Conservation (phyloP, 2,113 vertebrate genomes). For the Hippocampus abdominalis region DNA sequence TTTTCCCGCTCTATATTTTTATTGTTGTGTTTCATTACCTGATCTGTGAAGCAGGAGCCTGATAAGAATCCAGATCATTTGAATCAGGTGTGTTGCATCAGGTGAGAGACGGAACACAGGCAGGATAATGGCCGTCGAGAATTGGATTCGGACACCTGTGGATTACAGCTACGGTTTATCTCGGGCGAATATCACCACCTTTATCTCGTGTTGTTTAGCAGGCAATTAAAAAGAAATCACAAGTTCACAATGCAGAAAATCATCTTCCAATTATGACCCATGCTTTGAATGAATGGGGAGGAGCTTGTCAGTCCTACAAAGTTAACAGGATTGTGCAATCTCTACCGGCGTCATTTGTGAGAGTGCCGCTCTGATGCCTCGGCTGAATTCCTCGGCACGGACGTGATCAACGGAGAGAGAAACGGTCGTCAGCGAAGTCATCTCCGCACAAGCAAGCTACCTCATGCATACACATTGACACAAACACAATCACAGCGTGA, state of each 20-base stretch:
- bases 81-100: no score
- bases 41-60: no score
- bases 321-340: conserved; percentile 38
- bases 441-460: conserved; percentile 39
- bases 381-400: conserved; percentile 49
- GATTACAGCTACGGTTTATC: neutral
- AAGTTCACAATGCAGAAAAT: conserved; percentile 5
- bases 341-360: conserved; percentile 30
- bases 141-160: no score
- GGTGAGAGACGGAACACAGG: no score
- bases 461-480: conserved; percentile 54
- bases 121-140: no score
- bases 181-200: neutral
- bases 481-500: conserved; percentile 46
- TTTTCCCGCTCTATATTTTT: neutral
- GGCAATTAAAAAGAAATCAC: conserved; percentile 13
- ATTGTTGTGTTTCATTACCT: no score
- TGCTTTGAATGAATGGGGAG: conserved; percentile 15
- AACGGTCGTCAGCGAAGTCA: conserved; percentile 46
- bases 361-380: conserved; percentile 43
- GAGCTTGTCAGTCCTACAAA: conserved; percentile 22
- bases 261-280: conserved; percentile 14
- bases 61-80: no score
- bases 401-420: conserved; percentile 58
- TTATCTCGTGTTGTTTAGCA: conserved; percentile 1